Base-by-base conservation (phyloP, 2,113 vertebrate genomes). In the Axis porcinus region DNA sequence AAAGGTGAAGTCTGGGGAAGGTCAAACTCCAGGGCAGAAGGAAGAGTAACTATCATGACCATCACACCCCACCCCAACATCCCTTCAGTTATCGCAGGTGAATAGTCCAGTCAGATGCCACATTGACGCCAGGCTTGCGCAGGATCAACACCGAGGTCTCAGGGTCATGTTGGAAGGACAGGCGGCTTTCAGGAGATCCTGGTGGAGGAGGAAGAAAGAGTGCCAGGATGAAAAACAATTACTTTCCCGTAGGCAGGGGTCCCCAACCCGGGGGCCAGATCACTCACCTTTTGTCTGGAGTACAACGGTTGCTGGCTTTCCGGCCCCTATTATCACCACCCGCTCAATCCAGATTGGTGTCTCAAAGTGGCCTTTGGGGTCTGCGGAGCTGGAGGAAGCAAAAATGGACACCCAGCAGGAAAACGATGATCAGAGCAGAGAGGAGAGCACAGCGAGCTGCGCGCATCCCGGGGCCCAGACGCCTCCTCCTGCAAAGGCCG, bases 101-200 rank as follows among this genome's bases (percentile, higher is more conserved):
- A 78, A 99, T 98, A 23, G 95, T 99, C 99, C 99, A 99, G 97
- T 99, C 99, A 0, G 98, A 98, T 6, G 99, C 99, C 33, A 99
- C 98, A 0, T 98, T 99, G 97, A 99, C 98, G 0, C 99, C 98
- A 3, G 99, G 99, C 97, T 99, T 99, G 52, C 99, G 99, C 30
- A 99, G 93, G 6, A 99, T 99, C 97, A 99, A 93, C 84, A 99
- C 99, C 0, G 99, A 99, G 50, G 98, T 98, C 55, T 99, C 98
- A 0, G 99, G 95, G 15, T 99, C 98, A 57, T 99, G 99, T 7
- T 99, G 99, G 94, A 99, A 99, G 91, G 99, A 99, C 64, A 99
- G 64, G 45, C 97, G 98, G 36, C 96, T 99, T 91, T 99, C 99
- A 0, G 98, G 94, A 21, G 99, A 99, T 95, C 98, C 99, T 99